Percentiles rank a stretch among this genome's conserved stretches.
Evolutionary conservation across 1,140 invertebrate species (phyloP).

Genomic region (Euwallacea fornicatus): DNA sequence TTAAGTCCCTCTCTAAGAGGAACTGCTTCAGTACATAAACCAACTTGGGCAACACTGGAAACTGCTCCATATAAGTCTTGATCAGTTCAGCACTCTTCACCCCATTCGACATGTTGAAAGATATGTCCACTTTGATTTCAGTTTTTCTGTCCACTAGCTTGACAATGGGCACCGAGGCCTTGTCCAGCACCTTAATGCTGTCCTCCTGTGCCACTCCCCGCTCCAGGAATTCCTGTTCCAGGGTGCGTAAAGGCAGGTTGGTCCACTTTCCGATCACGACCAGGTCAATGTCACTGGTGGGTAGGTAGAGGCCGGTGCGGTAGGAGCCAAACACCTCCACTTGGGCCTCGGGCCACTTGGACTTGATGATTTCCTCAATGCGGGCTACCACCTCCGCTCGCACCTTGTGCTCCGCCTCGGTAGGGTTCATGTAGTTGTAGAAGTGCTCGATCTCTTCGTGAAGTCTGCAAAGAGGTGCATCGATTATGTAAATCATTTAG

Average conservation of each 20-base stretch:
- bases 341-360: conserved; percentile 86
- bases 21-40: conserved; percentile 98
- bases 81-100: conserved; percentile 95
- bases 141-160: conserved; percentile 95
- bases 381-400: conserved; percentile 83
- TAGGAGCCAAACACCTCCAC: conserved; percentile 97
- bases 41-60: conserved; percentile 86
- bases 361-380: conserved; percentile 82
- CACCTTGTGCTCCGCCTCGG: conserved; percentile 84
- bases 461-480: conserved; percentile 62
- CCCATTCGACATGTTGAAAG: conserved; percentile 96
- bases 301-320: conserved; percentile 91
- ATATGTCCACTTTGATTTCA: conserved; percentile 89
- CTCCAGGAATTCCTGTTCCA: conserved; percentile 86
- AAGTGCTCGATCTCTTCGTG: conserved; percentile 98
- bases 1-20: conserved; percentile 93
- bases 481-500: no score
- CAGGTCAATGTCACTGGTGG: conserved; percentile 97
- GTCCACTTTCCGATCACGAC: conserved; percentile 96
- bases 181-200: conserved; percentile 93
- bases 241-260: conserved; percentile 82
- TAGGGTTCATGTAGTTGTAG: conserved; percentile 90
- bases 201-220: conserved; percentile 84
- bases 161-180: conserved; percentile 96
- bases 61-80: conserved; percentile 67